Evolutionary conservation across 2,797 vertebrate genomes (phyloP), one percentile per base, ranked within the genome.

Genomic region (Schizopygopsis malacanthus): DNA sequence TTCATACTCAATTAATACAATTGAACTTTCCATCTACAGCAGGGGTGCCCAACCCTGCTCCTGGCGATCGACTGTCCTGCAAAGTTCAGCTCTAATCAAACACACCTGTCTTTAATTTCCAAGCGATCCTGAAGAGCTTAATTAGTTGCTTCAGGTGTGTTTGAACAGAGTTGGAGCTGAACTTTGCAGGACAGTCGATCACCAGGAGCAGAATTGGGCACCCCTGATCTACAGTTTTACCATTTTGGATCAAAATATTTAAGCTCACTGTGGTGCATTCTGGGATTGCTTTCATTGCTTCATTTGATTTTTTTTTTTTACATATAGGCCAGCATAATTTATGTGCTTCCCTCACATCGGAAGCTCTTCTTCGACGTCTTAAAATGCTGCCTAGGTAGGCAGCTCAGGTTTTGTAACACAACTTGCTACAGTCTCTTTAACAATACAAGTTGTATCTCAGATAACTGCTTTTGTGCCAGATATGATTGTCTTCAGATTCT

Each of bases 401-500:
- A 33, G 28, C 63, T 33, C 0, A 16, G 28, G 45, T 52, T 52
- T 75, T 45, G 43, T 47, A 9, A 81, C 28, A 20, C 20, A 54
- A 15, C 45, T 37, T 9, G 67, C 18, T 37, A 81, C 28, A 89
- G 82, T 59, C 79, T 89, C 73, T 85, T 82, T 88, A 86, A 72
- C 54, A 73, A 84, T 79, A 87, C 77, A 83, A 89, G 88, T 88
- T 63, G 89, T 86, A 89, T 88, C 73, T 88, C 81, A 86, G 84
- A 88, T 90, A 87, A 87, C 39, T 54, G 85, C 91, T 86, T 91
- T 85, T 20, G 87, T 91, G 88, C 88, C 91, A 89, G 87, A 87
- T 85, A 92, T 81, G 88, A 93, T 90, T 92, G 89, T 90, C 90
- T 89, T 92, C 93, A 90, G 85, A 84, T 90, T 89, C 92, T 91